Base-by-base conservation (phyloP, 2,888 invertebrate species). In the Brassicogethes aeneus region DNA sequence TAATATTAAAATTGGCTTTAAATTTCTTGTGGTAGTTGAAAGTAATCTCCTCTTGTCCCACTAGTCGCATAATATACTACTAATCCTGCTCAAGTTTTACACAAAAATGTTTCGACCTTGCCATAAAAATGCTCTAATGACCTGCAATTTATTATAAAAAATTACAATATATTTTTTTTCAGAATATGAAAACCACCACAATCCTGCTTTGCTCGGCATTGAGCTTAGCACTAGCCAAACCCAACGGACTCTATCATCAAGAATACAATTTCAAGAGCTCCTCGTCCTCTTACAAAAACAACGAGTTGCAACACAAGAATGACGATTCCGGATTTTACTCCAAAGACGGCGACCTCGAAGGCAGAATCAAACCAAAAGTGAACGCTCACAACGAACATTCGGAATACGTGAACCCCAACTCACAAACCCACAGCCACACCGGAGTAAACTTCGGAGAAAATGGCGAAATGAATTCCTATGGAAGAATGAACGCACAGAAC, bases 241-340 rank as follows among this genome's bases (percentile, higher is more conserved):
- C 66, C 8, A 61, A 57, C 16, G 66, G 67, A 2, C 59, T 56
- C 45, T 66, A 59, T 46, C 65, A 64, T 37, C 62, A 67, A 51
- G 61, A 67, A 47, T 66, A 64, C 50, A 62, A 66, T 46, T 68
- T 64, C 53, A 59, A 61, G 45, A 60, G 61, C n/a, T 62, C 64
- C 3, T 54, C 65, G 2, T 55, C 65, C 1, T 58, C 63, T 1
- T 69, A 53, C 45, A 59, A 56, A 42, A 66, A 69, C 48, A 65
- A 67, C 48, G 66, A 69, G 45, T 46, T 69, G 3, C 65, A 68
- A 51, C 64, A 63, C 40, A 58, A 64, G 50, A 61, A 62, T 12
- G 65, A 68, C 17, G 67, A 68, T 44, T 61, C 62, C 46, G 66
- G 66, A 3, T 65, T 55, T 40, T 66, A 65, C 44, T 52, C 59